Conservation (phyloP, 2,797 vertebrate species). For the Amphiprion clarkii region DNA sequence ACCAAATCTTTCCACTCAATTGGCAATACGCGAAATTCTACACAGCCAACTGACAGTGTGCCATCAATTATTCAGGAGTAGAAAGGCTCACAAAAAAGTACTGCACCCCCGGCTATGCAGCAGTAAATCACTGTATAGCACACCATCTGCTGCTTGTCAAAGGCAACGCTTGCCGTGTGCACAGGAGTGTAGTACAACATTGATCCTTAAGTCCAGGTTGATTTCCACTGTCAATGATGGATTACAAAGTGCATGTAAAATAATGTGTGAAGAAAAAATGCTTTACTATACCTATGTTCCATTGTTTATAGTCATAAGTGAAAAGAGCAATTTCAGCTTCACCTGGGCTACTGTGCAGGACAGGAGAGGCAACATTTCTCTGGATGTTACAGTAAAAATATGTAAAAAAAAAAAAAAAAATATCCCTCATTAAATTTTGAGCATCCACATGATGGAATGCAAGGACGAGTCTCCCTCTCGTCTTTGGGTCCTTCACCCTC, state of each 20-base stretch:
- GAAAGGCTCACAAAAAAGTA: conserved; percentile 73
- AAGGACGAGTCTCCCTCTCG: conserved; percentile 38
- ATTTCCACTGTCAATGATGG: conserved; percentile 48
- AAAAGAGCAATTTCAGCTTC: conserved; percentile 15
- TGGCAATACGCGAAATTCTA: conserved; percentile 67
- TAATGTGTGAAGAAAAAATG: conserved; percentile 3
- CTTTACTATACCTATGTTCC: background rate
- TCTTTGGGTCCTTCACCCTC: conserved; percentile 42
- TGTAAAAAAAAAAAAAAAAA: conserved; percentile 20
- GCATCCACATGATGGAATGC: conserved; percentile 42
- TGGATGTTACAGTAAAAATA: conserved; percentile 35
- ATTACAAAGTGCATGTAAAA: conserved; percentile 30
- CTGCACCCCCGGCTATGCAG: conserved; percentile 71
- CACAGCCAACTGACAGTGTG: conserved; percentile 67
- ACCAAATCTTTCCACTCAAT: conserved; percentile 54
- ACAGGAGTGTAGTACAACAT: conserved; percentile 53
- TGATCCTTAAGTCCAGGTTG: conserved; percentile 58
- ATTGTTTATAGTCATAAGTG: conserved; percentile 14
- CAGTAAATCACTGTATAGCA: conserved; percentile 78
- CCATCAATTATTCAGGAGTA: conserved; percentile 78
- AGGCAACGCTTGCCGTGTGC: conserved; percentile 54
- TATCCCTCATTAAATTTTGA: conserved; percentile 65
- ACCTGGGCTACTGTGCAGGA: conserved; percentile 17
- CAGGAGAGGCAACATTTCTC: background rate
- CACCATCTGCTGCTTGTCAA: conserved; percentile 78